Evolutionary conservation across 2,113 vertebrate species (phyloP).

Genomic region (Monarcha castaneiventris): DNA sequence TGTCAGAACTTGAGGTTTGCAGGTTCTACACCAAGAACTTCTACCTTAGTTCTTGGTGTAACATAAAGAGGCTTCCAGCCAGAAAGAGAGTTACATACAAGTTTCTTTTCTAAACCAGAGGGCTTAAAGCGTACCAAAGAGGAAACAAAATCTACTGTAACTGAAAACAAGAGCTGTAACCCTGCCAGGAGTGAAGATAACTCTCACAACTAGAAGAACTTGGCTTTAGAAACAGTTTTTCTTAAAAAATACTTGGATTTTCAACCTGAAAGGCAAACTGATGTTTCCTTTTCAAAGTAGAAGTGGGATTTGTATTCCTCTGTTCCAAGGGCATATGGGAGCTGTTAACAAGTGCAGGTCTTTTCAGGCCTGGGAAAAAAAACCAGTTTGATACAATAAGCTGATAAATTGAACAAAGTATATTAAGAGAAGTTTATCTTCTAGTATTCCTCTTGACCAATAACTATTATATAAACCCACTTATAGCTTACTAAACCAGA

Average conservation of each 20-base stretch:
- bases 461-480: background rate
- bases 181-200: background rate
- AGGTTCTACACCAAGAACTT: background rate
- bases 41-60: too few species aligned
- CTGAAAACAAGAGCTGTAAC: background rate
- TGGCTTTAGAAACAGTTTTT: background rate
- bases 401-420: background rate
- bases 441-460: background rate
- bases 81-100: background rate
- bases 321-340: background rate
- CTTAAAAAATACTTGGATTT: background rate
- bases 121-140: background rate
- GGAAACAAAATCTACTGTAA: background rate
- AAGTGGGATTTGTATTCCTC: background rate
- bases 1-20: background rate
- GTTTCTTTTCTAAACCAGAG: background rate
- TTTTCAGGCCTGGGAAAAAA: background rate
- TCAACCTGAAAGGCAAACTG: background rate
- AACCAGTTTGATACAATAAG: background rate
- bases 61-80: background rate
- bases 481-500: background rate
- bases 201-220: background rate
- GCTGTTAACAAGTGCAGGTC: background rate
- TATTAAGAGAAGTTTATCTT: background rate
- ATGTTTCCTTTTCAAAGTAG: background rate